Conservation (phyloP, 2,113 vertebrate species). For the Crotalus tigris region DNA sequence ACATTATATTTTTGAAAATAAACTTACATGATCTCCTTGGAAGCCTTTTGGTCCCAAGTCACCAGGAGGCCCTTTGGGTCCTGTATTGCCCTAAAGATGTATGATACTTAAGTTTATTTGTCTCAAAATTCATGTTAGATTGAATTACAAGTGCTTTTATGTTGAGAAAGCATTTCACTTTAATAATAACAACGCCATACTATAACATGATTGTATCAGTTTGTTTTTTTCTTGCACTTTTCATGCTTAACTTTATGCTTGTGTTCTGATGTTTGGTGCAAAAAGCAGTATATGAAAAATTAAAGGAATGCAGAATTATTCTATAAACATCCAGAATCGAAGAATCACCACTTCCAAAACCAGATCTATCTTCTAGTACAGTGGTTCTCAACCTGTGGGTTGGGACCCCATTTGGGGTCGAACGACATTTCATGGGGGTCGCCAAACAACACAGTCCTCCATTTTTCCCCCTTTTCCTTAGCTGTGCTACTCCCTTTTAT, state of each 20-base stretch:
- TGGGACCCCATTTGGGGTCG: no score
- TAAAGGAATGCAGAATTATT: neutral
- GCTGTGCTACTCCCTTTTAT: no score
- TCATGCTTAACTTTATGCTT: neutral
- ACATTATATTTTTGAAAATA: neutral
- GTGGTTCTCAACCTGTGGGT: no score
- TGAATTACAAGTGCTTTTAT: neutral
- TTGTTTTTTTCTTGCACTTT: neutral
- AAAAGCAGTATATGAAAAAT: neutral
- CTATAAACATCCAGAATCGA: neutral
- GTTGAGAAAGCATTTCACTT: neutral
- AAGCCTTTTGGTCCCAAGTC: constrained; percentile 49
- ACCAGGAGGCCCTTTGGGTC: constrained; percentile 49
- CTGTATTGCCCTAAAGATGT: constrained; percentile 55
- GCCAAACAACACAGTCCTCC: no score
- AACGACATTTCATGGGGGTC: no score
- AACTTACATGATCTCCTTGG: constrained; percentile 55
- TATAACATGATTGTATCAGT: neutral
- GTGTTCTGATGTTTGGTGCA: neutral
- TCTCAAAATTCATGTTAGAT: neutral
- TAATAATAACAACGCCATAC: neutral
- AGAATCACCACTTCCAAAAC: neutral
- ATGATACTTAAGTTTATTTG: neutral
- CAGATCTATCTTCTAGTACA: no score
- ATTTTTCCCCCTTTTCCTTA: no score